phyloP scores from a whole-genome alignment of 1,140 invertebrate genomes.

The Drosophila sp. region DNA sequence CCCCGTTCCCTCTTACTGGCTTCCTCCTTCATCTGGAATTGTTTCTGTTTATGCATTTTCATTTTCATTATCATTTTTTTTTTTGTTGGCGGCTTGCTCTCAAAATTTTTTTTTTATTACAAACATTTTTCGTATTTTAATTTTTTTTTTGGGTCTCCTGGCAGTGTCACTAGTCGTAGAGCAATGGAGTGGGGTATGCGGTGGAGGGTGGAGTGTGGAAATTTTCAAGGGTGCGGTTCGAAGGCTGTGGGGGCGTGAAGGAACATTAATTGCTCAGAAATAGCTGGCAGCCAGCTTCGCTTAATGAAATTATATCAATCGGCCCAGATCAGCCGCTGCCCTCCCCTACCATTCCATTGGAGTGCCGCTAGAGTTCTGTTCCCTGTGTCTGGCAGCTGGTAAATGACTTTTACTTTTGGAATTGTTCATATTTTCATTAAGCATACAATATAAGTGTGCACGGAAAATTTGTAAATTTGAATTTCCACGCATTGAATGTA shows the following conservation, averaged over 20 bases:
- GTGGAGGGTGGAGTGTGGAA: background rate
- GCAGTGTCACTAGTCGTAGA: slow-evolving; percentile 1
- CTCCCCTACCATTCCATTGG: background rate
- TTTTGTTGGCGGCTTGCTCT: slow-evolving; percentile 23
- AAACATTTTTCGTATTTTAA: slow-evolving; percentile 42
- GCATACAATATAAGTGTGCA: slow-evolving; percentile 1
- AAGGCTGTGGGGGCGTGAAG: slow-evolving; percentile 42
- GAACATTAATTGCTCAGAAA: slow-evolving; percentile 49
- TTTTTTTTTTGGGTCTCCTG: background rate
- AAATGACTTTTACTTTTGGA: slow-evolving; percentile 74
- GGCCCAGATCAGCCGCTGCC: slow-evolving; percentile 49
- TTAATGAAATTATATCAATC: slow-evolving; percentile 81
- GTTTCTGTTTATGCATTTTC: slow-evolving; percentile 70
- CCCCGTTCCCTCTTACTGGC: background rate
- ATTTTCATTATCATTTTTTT: slow-evolving; percentile 74
- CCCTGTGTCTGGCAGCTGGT: slow-evolving; percentile 60
- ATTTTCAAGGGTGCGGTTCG: slow-evolving; percentile 16
- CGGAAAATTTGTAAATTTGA: slow-evolving; percentile 48
- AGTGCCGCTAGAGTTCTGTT: background rate
- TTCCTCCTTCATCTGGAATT: background rate
- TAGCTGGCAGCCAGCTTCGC: slow-evolving; percentile 26
- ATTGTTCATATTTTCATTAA: slow-evolving; percentile 73
- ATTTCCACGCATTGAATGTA: slow-evolving; percentile 42
- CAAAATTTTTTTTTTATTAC: slow-evolving; percentile 69
- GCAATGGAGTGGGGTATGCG: too few species aligned